Base-by-base conservation (phyloP, 1,140 invertebrate genomes). In the Drosophila trapezifrons region DNA sequence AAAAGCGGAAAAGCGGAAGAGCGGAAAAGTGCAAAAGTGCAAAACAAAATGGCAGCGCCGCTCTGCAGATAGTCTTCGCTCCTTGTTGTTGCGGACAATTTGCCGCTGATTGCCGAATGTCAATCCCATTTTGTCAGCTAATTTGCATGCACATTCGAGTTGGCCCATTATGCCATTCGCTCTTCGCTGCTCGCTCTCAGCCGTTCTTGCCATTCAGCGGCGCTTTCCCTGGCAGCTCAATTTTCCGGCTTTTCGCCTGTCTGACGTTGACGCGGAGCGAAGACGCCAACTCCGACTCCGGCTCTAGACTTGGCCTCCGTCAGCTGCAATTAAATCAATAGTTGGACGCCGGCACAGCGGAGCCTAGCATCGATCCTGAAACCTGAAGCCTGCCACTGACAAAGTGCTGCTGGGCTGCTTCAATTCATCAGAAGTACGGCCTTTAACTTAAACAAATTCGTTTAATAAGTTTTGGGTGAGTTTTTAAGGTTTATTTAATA, bases 81-180 rank as follows among this genome's bases (percentile, higher is more conserved):
- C 12, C 49, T 35, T 64, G 65, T 64, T 46, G 18, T 32, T 71
- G 69, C 70, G 18, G 40, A 37, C 52, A 73, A 72, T 76, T 80
- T 67, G 60, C 57, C 51, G 65, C 47, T 81, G 63, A 63, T 78
- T 74, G 63, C 45, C 57, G 72, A 76, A 67, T 76, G 66, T 45
- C 74, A 51, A 60, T 73, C 60, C 42, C 32, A 67, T 84, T 77
- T 85, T 77, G 81, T 81, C 73, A 84, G 78, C 74, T 81, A 86
- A 85, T 86, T 85, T 85, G 69, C 81, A 86, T 85, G 57, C 60
- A 75, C 75, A 69, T 67, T 69, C 64, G 32, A 64, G 52, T 49
- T 55, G 58, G 37, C 67, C 58, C 55, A 60, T 73, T 70, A 69
- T 73, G 70, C 43, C 54, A 22, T 32, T 46, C 46, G 46, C 15